A percentile compares a stretch with the other conserved stretches of the same genome.
Conservation (phyloP, 2,888 invertebrate species). For the Hoplodrina ambigua region DNA sequence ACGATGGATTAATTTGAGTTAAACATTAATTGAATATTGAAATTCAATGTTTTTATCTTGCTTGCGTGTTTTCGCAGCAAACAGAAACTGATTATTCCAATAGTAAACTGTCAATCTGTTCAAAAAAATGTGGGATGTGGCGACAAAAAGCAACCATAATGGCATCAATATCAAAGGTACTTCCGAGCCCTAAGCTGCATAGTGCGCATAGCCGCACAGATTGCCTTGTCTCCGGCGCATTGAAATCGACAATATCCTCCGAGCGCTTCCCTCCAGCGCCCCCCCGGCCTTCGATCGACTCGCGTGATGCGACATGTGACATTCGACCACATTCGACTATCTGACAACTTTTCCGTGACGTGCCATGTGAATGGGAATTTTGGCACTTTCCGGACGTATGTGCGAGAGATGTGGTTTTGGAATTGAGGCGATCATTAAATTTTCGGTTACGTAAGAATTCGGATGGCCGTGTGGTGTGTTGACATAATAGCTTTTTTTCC, state of each 20-base stretch:
- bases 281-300: constrained; percentile 73
- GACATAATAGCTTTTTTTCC: too few species aligned
- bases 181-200: constrained; percentile 46
- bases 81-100: too few species aligned
- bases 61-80: too few species aligned
- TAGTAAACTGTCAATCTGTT: too few species aligned
- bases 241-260: constrained; percentile 84
- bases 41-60: too few species aligned
- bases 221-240: constrained; percentile 71
- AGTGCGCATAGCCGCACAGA: constrained; percentile 58
- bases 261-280: constrained; percentile 70
- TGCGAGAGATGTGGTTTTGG: constrained; percentile 1
- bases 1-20: too few species aligned
- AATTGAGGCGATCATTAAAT: background rate
- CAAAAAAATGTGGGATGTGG: too few species aligned
- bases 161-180: background rate
- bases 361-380: constrained; percentile 16
- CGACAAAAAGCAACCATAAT: constrained; percentile 6
- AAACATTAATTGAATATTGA: too few species aligned
- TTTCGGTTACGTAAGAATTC: background rate
- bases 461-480: background rate
- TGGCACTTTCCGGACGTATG: constrained; percentile 3
- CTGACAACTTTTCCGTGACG: constrained; percentile 42
- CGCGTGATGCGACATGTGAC: constrained; percentile 64
- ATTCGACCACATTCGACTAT: constrained; percentile 34